A percentile compares a stretch with the other conserved stretches of the same genome.
phyloP scores from a whole-genome alignment of 2,888 invertebrate species.

The Torymus auratus region DNA sequence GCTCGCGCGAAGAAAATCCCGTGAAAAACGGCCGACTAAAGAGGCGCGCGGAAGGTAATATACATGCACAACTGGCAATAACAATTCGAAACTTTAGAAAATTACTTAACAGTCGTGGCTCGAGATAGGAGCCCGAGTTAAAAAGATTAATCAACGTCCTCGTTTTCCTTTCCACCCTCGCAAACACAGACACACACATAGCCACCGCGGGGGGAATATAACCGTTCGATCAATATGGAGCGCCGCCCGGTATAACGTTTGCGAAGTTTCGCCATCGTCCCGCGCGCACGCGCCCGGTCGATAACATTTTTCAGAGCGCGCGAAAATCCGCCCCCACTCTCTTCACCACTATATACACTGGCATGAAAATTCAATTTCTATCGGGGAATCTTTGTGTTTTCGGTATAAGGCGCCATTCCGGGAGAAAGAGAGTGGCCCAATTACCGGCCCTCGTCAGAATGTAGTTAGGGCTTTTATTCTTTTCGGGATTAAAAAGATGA shows the following conservation, averaged over 20 bases:
- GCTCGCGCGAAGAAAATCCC: neutral
- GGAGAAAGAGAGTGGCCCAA: neutral
- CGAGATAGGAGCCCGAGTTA: slow-evolving; percentile 1
- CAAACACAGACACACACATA: neutral
- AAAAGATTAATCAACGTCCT: slow-evolving; percentile 57
- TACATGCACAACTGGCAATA: neutral
- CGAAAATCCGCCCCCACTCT: slow-evolving; percentile 20
- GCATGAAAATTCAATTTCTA: slow-evolving; percentile 46
- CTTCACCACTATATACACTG: too few relatives aligned
- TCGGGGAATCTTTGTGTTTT: slow-evolving; percentile 35
- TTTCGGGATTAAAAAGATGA: too few relatives aligned
- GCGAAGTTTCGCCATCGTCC: slow-evolving; percentile 44
- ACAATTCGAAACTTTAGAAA: slow-evolving; percentile 9
- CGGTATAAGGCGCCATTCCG: slow-evolving; percentile 12
- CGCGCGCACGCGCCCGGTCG: slow-evolving; percentile 29
- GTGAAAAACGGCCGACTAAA: neutral
- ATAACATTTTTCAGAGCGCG: slow-evolving; percentile 49
- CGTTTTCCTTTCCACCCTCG: slow-evolving; percentile 37
- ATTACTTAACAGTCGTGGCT: slow-evolving; percentile 25
- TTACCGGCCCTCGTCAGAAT: too few relatives aligned
- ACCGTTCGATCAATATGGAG: slow-evolving; percentile 52
- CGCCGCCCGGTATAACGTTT: slow-evolving; percentile 45
- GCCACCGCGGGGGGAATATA: slow-evolving; percentile 32
- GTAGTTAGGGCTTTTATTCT: too few relatives aligned
- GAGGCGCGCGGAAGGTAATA: too few relatives aligned